A percentile compares a stretch with the other conserved stretches of the same genome.
Conservation (phyloP, 53 echinoderm and acorn worm species). For the Temnopleurus reevesii region DNA sequence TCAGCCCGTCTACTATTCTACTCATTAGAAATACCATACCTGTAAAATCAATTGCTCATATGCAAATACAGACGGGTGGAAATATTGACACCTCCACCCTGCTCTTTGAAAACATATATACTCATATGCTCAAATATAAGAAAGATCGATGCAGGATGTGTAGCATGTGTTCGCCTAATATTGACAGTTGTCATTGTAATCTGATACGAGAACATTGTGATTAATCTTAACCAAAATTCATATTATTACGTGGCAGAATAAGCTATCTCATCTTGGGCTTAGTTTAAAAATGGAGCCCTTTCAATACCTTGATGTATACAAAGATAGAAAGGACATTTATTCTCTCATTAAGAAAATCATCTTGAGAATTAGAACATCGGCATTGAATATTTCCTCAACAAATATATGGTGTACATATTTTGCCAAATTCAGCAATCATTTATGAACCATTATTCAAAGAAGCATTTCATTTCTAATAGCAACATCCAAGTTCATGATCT, state of each 20-base stretch:
- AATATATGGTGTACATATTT: no score
- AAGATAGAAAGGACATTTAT: no score
- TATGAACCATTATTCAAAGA: no score
- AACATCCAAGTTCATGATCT: not conserved
- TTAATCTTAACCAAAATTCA: not conserved
- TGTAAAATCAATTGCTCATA: not conserved
- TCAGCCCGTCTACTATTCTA: not conserved
- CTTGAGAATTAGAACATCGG: no score
- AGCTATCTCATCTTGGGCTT: not conserved
- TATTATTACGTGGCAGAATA: not conserved
- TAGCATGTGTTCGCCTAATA: not conserved
- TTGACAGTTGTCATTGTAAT: not conserved
- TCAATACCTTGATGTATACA: no score
- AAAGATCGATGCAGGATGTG: not conserved
- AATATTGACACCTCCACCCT: constrained; percentile 13
- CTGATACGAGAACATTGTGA: not conserved
- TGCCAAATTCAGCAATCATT: no score
- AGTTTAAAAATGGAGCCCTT: not conserved
- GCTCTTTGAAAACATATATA: not conserved
- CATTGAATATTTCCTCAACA: no score
- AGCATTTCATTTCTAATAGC: no score
- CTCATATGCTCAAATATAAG: not conserved
- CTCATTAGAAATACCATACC: not conserved
- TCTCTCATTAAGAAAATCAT: no score
- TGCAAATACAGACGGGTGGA: not conserved